Conservation (phyloP, 1,140 invertebrate species). For the Hyles euphorbiae region DNA sequence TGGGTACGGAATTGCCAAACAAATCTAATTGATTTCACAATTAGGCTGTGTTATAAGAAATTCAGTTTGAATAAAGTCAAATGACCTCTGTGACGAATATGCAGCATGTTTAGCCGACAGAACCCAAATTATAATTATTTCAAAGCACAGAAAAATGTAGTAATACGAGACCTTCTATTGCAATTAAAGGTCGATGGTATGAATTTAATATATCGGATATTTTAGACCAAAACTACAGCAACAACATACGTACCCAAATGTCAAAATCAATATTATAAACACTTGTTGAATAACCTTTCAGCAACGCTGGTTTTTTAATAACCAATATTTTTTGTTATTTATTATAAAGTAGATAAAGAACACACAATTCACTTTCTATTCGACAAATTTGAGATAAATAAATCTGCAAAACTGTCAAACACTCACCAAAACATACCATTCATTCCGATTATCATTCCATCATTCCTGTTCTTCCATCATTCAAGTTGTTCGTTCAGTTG, state of each 20-base stretch:
- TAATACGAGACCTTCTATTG: too few species aligned
- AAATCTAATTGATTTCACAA: not conserved
- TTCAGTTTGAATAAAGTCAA: too few species aligned
- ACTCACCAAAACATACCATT: not conserved
- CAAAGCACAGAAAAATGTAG: too few species aligned
- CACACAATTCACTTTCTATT: slow-evolving; percentile 23
- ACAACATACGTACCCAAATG: slow-evolving; percentile 24
- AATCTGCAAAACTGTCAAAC: slow-evolving; percentile 19
- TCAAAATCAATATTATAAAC: slow-evolving; percentile 6
- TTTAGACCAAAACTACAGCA: slow-evolving; percentile 27
- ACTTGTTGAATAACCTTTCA: slow-evolving; percentile 4
- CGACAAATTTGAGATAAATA: slow-evolving; percentile 24
- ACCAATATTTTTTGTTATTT: not conserved
- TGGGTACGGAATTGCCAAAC: slow-evolving; percentile 22
- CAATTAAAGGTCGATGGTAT: too few species aligned
- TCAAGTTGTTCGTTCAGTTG: too few species aligned
- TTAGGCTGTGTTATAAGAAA: too few species aligned
- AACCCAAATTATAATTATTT: too few species aligned
- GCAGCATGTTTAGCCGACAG: too few species aligned
- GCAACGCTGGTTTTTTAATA: not conserved
- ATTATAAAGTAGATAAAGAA: not conserved
- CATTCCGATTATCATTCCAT: not conserved
- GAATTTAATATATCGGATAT: not conserved
- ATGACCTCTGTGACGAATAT: too few species aligned
- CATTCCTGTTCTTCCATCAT: not conserved